Evolutionary conservation across 1,140 invertebrate genomes (phyloP).

Genomic region (Doryteuthis pealeii): DNA sequence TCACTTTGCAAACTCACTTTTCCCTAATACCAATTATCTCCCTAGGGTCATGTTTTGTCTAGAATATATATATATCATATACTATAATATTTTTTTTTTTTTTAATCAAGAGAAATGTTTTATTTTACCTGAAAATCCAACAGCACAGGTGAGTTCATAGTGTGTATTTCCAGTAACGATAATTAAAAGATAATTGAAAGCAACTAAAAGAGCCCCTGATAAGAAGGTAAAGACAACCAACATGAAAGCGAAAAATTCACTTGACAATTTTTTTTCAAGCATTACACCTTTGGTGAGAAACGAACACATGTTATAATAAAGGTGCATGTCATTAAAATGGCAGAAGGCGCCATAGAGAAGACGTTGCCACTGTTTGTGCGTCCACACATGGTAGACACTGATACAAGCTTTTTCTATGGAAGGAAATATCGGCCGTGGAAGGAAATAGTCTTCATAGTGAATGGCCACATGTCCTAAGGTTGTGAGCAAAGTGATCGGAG

Average conservation of each 20-base stretch:
- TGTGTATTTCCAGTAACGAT: slow-evolving; percentile 40
- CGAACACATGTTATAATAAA: slow-evolving; percentile 77
- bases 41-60: too few relatives aligned
- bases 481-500: background rate
- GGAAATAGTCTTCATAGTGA: background rate
- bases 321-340: slow-evolving; percentile 73
- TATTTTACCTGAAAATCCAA: slow-evolving; percentile 69
- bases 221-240: slow-evolving; percentile 64
- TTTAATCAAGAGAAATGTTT: too few relatives aligned
- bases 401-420: slow-evolving; percentile 65
- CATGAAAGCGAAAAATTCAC: slow-evolving; percentile 66
- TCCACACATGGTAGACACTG: slow-evolving; percentile 64
- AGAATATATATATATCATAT: too few relatives aligned
- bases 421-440: slow-evolving; percentile 24
- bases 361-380: slow-evolving; percentile 65
- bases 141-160: slow-evolving; percentile 66
- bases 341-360: slow-evolving; percentile 69
- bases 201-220: slow-evolving; percentile 65
- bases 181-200: slow-evolving; percentile 53
- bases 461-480: background rate
- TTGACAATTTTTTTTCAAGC: slow-evolving; percentile 66
- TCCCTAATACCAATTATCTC: too few relatives aligned
- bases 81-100: too few relatives aligned
- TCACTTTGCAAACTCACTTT: too few relatives aligned
- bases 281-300: slow-evolving; percentile 68